These are phyloP conservation scores for Momotus momota DNA, from an alignment of 2,797 vertebrate genomes.

Conservation along the genomic window DNA sequence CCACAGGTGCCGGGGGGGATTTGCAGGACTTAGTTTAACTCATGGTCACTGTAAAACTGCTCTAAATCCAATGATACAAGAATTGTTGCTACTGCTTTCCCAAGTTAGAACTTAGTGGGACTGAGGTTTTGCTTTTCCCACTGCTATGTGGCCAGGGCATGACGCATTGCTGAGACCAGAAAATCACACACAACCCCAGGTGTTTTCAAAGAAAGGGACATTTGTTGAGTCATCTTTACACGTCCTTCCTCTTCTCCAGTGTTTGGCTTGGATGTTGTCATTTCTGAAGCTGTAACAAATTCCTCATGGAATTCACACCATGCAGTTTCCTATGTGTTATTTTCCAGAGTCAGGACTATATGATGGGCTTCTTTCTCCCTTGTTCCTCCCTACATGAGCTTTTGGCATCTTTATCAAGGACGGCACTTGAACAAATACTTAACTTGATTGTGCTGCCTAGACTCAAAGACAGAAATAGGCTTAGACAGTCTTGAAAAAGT, in stretches of 20 bases:
- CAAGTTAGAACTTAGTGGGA: background rate
- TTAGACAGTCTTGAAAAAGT: background rate
- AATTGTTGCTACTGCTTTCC: background rate
- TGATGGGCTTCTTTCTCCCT: background rate
- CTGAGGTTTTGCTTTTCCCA: background rate
- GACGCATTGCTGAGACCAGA: background rate
- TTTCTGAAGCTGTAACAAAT: background rate
- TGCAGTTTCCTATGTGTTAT: background rate
- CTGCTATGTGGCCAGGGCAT: background rate
- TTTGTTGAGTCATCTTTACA: background rate
- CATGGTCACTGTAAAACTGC: background rate
- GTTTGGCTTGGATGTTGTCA: background rate
- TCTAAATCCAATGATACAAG: background rate
- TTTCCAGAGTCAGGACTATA: background rate
- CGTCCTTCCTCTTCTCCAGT: background rate
- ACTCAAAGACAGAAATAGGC: background rate
- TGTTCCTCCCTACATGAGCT: background rate
- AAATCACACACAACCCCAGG: background rate
- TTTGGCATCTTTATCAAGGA: background rate
- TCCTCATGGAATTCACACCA: background rate
- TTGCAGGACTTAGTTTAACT: background rate
- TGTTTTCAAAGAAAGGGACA: background rate
- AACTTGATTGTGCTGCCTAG: constrained; percentile 1
- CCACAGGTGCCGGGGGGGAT: background rate
- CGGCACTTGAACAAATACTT: background rate